Percentiles rank a stretch among this genome's conserved stretches.
Evolutionary conservation across 2,888 invertebrate species (phyloP).

Genomic region (Dorcus parallelipipedus): DNA sequence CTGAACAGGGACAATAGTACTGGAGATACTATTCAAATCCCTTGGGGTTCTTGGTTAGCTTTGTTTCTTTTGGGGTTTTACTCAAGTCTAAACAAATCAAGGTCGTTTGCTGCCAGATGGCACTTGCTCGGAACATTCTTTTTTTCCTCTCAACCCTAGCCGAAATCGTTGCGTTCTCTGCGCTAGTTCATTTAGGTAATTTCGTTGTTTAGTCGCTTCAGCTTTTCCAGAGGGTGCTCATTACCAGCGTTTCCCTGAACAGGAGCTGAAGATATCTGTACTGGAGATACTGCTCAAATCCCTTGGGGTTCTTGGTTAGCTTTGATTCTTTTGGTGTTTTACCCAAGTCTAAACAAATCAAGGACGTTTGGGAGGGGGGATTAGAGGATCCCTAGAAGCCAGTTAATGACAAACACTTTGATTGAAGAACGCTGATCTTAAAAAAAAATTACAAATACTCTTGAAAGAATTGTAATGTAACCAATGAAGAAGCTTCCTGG

Average conservation of each 20-base stretch:
- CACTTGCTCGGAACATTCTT: too few species aligned
- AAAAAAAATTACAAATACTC: too few species aligned
- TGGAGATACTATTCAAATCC: conserved; percentile 32
- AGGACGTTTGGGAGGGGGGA: conserved; percentile 56
- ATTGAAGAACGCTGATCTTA: too few species aligned
- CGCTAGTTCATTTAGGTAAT: conserved; percentile 60
- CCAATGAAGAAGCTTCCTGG: too few species aligned
- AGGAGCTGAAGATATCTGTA: conserved; percentile 40
- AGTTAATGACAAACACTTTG: too few species aligned
- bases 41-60: not conserved
- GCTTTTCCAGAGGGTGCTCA: conserved; percentile 17
- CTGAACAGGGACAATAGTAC: conserved; percentile 37
- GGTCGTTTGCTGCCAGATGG: too few species aligned
- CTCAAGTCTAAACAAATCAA: conserved; percentile 46
- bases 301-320: not conserved
- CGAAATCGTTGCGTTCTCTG: conserved; percentile 31
- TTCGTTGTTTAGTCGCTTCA: conserved; percentile 51
- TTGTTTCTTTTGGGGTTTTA: conserved; percentile 7
- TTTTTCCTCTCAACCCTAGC: too few species aligned
- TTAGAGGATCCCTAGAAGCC: conserved; percentile 60
- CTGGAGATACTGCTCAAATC: conserved; percentile 34
- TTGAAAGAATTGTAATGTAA: too few species aligned
- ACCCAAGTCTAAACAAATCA: conserved; percentile 46
- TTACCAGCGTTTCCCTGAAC: conserved; percentile 4
- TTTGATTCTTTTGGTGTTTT: conserved; percentile 7